Evolutionary conservation across 92 coral and sea anemone genomes (phyloP).

Genomic region (Parazoanthus swiftii): DNA sequence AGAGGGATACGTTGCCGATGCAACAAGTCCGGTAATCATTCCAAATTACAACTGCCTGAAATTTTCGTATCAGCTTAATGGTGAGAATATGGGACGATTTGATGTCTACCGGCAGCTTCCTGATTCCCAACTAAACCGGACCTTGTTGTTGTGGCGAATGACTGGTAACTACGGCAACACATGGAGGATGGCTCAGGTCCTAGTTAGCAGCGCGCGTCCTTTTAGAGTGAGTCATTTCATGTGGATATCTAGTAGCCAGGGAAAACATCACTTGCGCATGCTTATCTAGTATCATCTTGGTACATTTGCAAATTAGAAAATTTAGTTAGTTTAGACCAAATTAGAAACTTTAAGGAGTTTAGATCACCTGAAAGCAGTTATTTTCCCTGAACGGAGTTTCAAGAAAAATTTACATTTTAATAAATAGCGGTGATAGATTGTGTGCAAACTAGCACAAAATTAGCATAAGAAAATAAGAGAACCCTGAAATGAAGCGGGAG

Average conservation of each 20-base stretch:
- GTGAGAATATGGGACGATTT: slow-evolving; percentile 3
- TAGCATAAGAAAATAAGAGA: no score
- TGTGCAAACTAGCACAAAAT: no score
- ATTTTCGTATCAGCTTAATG: background rate
- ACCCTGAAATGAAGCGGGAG: no score
- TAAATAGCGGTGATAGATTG: no score
- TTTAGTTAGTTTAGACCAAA: no score
- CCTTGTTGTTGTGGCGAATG: background rate
- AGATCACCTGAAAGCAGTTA: no score
- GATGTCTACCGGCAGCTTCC: background rate
- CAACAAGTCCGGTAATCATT: background rate
- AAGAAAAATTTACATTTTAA: no score
- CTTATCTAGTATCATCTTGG: no score
- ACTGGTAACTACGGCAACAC: slow-evolving; percentile 5
- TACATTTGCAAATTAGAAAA: no score
- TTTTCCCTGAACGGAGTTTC: no score
- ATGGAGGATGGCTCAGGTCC: background rate
- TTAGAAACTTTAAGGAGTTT: no score
- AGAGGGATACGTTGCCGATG: background rate
- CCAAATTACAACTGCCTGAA: background rate
- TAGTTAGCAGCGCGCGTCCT: background rate
- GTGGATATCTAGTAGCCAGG: background rate
- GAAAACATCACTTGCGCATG: background rate
- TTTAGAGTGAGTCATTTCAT: slow-evolving; percentile 2
- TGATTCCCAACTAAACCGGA: background rate